Evolutionary conservation across 2,888 invertebrate genomes (phyloP).

Genomic region (Hydraecia micacea): DNA sequence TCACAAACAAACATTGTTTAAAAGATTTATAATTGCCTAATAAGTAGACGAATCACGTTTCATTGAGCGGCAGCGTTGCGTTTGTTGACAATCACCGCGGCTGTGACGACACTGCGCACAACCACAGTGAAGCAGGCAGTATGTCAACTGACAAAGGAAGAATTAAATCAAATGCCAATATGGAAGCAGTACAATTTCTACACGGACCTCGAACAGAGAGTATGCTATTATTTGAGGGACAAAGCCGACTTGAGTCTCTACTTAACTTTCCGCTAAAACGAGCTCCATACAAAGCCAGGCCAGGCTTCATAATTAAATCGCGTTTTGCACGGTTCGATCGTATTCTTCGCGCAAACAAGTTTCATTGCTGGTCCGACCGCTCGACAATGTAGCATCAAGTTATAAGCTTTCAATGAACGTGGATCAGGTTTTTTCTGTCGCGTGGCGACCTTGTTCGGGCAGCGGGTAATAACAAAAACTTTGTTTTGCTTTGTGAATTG

Average conservation of each 20-base stretch:
- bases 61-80: constrained; percentile 72
- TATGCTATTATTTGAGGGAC: constrained; percentile 52
- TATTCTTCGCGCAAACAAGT: constrained; percentile 42
- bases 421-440: constrained; percentile 52
- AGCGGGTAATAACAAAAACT: constrained; percentile 76
- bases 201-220: constrained; percentile 50
- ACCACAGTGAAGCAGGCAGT: constrained; percentile 70
- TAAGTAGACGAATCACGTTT: constrained; percentile 80
- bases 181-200: constrained; percentile 51
- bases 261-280: constrained; percentile 56
- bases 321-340: constrained; percentile 43
- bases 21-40: constrained; percentile 72
- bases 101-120: constrained; percentile 74
- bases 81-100: constrained; percentile 78
- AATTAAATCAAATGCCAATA: constrained; percentile 69
- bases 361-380: constrained; percentile 62
- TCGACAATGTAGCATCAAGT: constrained; percentile 46
- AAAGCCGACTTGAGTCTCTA: constrained; percentile 47
- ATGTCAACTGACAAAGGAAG: constrained; percentile 51
- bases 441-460: constrained; percentile 73
- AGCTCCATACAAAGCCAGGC: constrained; percentile 51
- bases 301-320: constrained; percentile 59
- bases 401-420: constrained; percentile 59
- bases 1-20: constrained; percentile 58
- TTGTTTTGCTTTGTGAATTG: constrained; percentile 76